Evolutionary conservation across 2,888 invertebrate genomes (phyloP), one percentile per base, ranked within the genome.

Genomic region (Eupeodes luniger): DNA sequence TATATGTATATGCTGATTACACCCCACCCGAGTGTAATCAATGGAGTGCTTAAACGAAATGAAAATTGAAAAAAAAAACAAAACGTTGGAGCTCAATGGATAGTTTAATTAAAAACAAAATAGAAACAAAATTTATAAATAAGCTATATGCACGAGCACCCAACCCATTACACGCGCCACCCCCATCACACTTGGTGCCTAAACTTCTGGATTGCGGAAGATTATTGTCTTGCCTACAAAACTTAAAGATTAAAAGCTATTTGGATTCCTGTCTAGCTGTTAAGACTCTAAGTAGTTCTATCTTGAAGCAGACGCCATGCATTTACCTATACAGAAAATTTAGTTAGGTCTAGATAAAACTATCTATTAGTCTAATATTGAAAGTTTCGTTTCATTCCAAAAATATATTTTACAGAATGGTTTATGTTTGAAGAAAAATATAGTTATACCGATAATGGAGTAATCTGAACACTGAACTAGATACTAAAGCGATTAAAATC

Each of bases 1-100:
- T n/a, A 5, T n/a, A 14, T 7, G 36, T 69, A 12, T 44, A 74
- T 69, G 62, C 69, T 79, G 86, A 86, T 86, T 79, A 86, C 51
- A 19, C 62, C 62, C 61, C 47, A 19, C 62, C 62, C 61, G 74
- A 67, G 47, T 81, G 72, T 81, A 85, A 85, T 85, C 77, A 66
- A 14, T 66, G 77, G 70, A 81, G 85, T 78, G 67, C 85, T 85
- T 49, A 40, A 77, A 57, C 36, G 16, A 51, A 75, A 72, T 66
- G 69, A 72, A 72, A 72, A 72, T 72, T 76, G 75, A 77, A 81
- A 77, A 40, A 4, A 40, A 40, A 40, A 40, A 40, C 5, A 40
- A 81, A 81, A 81, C 51, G 70, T 55, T 11, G 6, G 40, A 53
- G 34, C 53, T 12, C 36, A 61, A 55, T 59, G 70, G 53, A 36